Conservation (phyloP, 2,797 vertebrate species). For the Rhinichthys osculus region DNA sequence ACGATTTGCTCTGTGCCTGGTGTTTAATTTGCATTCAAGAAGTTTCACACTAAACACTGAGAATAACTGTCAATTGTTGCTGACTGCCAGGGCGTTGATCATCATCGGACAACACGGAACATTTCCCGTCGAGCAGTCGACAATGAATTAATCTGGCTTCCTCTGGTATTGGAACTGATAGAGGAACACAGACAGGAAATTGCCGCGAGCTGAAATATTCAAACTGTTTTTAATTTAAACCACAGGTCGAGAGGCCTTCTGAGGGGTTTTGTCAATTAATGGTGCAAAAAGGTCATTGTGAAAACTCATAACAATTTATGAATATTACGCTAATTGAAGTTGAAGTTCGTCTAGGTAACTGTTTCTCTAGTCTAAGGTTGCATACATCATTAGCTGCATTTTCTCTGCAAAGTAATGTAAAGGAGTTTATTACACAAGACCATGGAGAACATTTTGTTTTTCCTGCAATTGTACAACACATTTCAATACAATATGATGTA, state of each 20-base stretch:
- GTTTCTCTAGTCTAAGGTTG: constrained; percentile 1
- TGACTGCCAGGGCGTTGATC: neutral
- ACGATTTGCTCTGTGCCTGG: neutral
- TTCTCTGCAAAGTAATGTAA: neutral
- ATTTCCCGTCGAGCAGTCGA: neutral
- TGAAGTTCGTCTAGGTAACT: neutral
- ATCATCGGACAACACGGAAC: neutral
- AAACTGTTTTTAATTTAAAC: constrained; percentile 19
- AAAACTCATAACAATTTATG: constrained; percentile 8
- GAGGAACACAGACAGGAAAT: neutral
- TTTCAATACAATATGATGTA: neutral
- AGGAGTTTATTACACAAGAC: neutral
- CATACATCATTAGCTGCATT: constrained; percentile 12
- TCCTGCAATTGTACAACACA: neutral
- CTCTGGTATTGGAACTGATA: neutral
- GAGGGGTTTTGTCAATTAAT: constrained; percentile 22
- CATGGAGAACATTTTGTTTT: neutral
- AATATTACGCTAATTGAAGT: constrained; percentile 27
- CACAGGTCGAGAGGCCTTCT: neutral
- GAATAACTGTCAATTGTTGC: constrained; percentile 24
- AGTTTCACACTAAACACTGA: neutral
- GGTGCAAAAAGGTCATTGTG: neutral
- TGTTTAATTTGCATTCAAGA: constrained; percentile 26
- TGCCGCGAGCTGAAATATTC: neutral
- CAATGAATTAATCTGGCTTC: neutral